Evolutionary conservation across 2,888 invertebrate genomes (phyloP), one percentile per base, ranked within the genome.

Genomic region (Synergus japonicus): DNA sequence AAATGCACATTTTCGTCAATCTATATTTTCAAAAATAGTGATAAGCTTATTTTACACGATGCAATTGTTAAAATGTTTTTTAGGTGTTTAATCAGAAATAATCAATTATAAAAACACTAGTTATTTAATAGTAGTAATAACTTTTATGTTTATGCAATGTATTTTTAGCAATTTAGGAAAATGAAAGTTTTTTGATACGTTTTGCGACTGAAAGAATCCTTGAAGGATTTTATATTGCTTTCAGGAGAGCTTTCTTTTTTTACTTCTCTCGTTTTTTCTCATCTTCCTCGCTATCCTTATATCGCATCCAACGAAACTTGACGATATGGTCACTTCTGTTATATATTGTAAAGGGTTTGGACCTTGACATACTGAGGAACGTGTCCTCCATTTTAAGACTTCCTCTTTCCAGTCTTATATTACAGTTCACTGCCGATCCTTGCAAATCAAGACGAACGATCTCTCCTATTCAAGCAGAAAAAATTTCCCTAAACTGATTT

Each of bases 221-320:
- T 37, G 37, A 37, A 37, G 37, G 37, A 37, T 37, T 37, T 37
- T 37, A 37, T 37, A 37, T 37, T 37, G 37, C 5, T 37, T 41
- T 63, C 0, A 58, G 18, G 67, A 22, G 46, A 46, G 13, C 12
- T 69, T 1, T 67, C n/a, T 64, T 4, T 63, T 63, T 13, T 41
- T 83, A 90, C 91, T 85, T 80, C 78, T 87, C 83, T 79, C 78
- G 87, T 82, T 85, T 81, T 46, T 88, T 86, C 90, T 94, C 93
- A 58, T 93, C 90, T 73, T 90, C 92, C 29, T 93, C 89, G 44
- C 89, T 58, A 18, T 86, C 92, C 58, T 93, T 91, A 83, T 94
- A 93, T 82, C 92, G 92, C 93, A 94, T 94, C 93, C 95, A 95
- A 85, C 93, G 92, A 84, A 93, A 95, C 0, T 93, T 93, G 2